Base-by-base conservation (phyloP, 2,888 invertebrate species). In the Bembecia ichneumoniformis region DNA sequence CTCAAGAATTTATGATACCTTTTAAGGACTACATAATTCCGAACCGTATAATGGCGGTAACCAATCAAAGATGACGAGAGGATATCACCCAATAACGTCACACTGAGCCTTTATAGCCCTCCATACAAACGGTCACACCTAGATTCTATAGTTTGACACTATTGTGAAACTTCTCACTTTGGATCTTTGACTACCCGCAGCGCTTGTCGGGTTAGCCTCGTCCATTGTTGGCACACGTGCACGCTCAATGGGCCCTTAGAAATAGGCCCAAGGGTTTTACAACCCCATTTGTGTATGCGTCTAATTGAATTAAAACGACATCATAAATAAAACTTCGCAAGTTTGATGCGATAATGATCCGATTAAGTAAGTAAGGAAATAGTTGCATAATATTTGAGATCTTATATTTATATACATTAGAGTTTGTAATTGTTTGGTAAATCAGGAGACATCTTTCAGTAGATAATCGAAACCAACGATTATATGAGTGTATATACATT, bases 291-390 rank as follows among this genome's bases (percentile, higher is more conserved):
- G 73, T 77, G 74, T 66, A 36, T 71, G 60, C 59, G 61, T 68
- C 74, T 84, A 84, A 86, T 86, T 84, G 77, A 86, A 86, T 86
- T 84, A 83, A 74, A 64, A 71, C 72, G 66, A 66, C 62, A 60
- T 67, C 66, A 71, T 73, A 28, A 28, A 9, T 28, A 28, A 28
- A 28, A 28, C 28, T 28, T 40, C 2, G 14, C 70, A 69, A 74
- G 74, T 71, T 64, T 59, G 64, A 64, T 63, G 62, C 52, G 61
- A 52, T 54, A 54, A 48, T 64, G 66, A 74, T 71, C 70, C 66
- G 62, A 70, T 77, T 73, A 69, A 64, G 63, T 73, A 69, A 64
- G 63, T 51, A 49, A 51, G 36, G 11, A 43, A n/a, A 44, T 16
- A 48, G 15, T 36, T 35, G 5, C 1, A 44, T 40, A 43, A 51